phyloP scores from a whole-genome alignment of 2,113 vertebrate genomes.

The Daboia siamensis region DNA sequence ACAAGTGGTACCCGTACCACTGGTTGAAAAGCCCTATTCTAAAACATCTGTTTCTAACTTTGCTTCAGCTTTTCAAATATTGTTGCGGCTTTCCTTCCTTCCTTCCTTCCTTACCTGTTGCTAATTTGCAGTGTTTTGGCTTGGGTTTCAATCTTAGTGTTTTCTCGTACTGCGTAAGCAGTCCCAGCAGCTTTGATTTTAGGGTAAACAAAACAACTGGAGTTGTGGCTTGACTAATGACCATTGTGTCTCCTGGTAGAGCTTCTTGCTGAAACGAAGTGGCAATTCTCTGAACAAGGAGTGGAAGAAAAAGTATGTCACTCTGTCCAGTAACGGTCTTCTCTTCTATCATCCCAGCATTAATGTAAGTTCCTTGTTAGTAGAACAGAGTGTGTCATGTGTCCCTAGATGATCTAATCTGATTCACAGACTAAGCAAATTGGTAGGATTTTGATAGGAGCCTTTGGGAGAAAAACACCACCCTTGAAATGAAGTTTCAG shows the following conservation, averaged over 20 bases:
- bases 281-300: constrained; percentile 96
- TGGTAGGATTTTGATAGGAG: background rate
- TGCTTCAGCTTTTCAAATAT: background rate
- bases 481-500: background rate
- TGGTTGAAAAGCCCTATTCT: background rate
- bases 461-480: background rate
- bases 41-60: background rate
- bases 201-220: background rate
- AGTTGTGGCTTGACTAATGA: background rate
- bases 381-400: background rate
- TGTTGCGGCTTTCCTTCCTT: background rate
- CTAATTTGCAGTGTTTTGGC: background rate
- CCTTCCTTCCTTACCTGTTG: background rate
- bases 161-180: background rate
- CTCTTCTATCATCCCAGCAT: constrained; percentile 90
- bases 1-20: too few relatives aligned
- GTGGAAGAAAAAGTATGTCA: constrained; percentile 98
- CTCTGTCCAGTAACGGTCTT: constrained; percentile 87
- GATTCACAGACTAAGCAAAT: background rate
- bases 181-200: background rate
- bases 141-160: background rate
- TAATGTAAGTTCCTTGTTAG: constrained; percentile 75
- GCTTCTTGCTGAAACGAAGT: constrained; percentile 89
- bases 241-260: constrained; percentile 63
- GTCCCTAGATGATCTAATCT: background rate